A percentile compares a stretch with the other conserved stretches of the same genome.
phyloP scores from a whole-genome alignment of 2,797 vertebrate species.

The Melanotaenia pygmaea region DNA sequence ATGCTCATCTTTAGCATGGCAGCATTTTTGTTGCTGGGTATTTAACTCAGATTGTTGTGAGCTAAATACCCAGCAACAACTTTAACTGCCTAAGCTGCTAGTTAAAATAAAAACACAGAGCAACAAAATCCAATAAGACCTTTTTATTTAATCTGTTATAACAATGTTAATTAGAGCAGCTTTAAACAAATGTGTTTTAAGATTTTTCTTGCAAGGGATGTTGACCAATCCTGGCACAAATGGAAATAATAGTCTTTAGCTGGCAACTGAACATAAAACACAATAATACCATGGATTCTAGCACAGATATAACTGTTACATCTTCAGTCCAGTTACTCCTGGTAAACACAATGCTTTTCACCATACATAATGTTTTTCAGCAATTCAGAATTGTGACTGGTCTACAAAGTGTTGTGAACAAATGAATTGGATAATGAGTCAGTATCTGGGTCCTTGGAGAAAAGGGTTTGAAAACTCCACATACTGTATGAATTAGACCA shows the following conservation, averaged over 20 bases:
- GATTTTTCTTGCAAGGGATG: background rate
- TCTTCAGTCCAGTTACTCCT: background rate
- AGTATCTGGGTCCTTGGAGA: slow-evolving; percentile 12
- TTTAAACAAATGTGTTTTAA: background rate
- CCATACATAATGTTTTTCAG: background rate
- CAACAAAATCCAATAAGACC: background rate
- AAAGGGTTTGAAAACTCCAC: slow-evolving; percentile 25
- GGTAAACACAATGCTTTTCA: slow-evolving; percentile 1
- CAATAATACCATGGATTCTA: background rate
- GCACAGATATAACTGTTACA: slow-evolving; percentile 12
- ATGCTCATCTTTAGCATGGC: background rate
- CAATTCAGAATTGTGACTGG: slow-evolving; percentile 13
- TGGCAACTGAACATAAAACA: background rate
- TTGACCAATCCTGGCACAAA: background rate
- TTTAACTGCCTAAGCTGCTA: background rate
- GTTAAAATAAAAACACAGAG: background rate
- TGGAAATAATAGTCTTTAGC: background rate
- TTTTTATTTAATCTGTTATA: background rate
- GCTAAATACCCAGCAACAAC: too few relatives aligned
- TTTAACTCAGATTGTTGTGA: background rate
- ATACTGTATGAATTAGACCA: slow-evolving; percentile 13
- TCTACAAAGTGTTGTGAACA: slow-evolving; percentile 21
- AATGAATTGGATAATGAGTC: slow-evolving; percentile 28
- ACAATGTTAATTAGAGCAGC: background rate
- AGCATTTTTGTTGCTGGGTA: background rate